phyloP scores from a whole-genome alignment of 2,888 invertebrate genomes.

The Smittia aterrima region DNA sequence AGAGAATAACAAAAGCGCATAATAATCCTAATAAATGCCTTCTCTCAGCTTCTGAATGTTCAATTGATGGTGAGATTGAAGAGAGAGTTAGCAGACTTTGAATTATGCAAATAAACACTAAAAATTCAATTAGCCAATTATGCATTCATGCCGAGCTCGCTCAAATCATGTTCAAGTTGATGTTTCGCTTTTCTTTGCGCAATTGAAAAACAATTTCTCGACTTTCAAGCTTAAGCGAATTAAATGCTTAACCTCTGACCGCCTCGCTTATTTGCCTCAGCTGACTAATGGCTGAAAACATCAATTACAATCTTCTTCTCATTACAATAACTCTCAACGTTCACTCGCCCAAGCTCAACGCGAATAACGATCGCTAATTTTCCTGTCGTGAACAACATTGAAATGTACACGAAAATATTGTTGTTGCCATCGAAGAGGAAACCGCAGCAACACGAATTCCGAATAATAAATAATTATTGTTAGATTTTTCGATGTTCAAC shows the following conservation, averaged over 20 bases:
- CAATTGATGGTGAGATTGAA: neutral
- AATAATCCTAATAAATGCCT: slow-evolving; percentile 21
- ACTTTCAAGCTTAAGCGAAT: neutral
- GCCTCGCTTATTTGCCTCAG: slow-evolving; percentile 5
- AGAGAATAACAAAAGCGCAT: neutral
- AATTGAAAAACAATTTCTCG: slow-evolving; percentile 1
- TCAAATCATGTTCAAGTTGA: neutral
- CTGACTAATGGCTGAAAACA: slow-evolving; percentile 5
- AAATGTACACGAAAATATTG: slow-evolving; percentile 4
- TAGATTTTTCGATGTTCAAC: slow-evolving; percentile 1
- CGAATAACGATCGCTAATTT: slow-evolving; percentile 9
- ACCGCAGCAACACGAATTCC: slow-evolving; percentile 6
- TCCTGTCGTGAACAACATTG: slow-evolving; percentile 23
- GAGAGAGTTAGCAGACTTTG: neutral
- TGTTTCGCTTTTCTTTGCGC: neutral
- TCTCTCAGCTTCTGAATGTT: neutral
- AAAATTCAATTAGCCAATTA: slow-evolving; percentile 14
- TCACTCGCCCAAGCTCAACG: neutral
- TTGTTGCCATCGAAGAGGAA: neutral
- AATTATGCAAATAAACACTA: slow-evolving; percentile 27
- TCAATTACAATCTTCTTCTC: slow-evolving; percentile 13
- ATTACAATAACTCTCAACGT: neutral
- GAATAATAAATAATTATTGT: slow-evolving; percentile 4
- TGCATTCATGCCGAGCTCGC: neutral
- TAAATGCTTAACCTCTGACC: slow-evolving; percentile 21